Evolutionary conservation across 2,888 invertebrate genomes (phyloP).

Genomic region (Temnothorax unifasciatus): DNA sequence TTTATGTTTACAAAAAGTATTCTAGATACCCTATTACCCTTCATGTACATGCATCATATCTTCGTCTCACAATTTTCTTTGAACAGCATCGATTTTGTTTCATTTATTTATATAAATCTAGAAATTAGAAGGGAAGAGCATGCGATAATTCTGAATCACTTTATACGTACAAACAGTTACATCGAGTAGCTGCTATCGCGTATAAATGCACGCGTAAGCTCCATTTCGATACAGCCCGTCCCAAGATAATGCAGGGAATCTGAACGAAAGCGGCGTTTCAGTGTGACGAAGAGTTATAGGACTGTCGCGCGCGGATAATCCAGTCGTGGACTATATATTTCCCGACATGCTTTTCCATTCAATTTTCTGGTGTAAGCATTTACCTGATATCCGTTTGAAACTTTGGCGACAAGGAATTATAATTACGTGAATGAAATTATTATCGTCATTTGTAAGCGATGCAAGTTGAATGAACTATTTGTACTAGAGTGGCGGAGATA

Average conservation of each 20-base stretch:
- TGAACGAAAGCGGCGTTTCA: slow-evolving; percentile 26
- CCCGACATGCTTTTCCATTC: slow-evolving; percentile 7
- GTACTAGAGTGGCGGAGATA: neutral
- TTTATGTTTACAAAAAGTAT: neutral
- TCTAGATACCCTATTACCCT: neutral
- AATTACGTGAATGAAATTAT: neutral
- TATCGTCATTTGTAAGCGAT: slow-evolving; percentile 4
- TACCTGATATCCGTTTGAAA: neutral
- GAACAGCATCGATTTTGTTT: neutral
- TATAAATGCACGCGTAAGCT: slow-evolving; percentile 52
- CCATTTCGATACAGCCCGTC: slow-evolving; percentile 55
- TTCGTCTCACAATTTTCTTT: neutral
- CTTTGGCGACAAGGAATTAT: neutral
- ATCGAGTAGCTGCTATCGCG: slow-evolving; percentile 45
- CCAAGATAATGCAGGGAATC: slow-evolving; percentile 39
- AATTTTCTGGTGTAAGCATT: neutral
- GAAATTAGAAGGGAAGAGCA: neutral
- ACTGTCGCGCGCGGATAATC: slow-evolving; percentile 32
- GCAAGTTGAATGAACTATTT: neutral
- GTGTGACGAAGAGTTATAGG: slow-evolving; percentile 41
- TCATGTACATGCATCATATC: neutral
- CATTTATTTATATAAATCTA: neutral
- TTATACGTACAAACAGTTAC: slow-evolving; percentile 33
- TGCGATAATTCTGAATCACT: neutral
- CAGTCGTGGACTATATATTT: neutral